phyloP scores from a whole-genome alignment of 2,113 vertebrate genomes.

The Nycticorax nycticorax region DNA sequence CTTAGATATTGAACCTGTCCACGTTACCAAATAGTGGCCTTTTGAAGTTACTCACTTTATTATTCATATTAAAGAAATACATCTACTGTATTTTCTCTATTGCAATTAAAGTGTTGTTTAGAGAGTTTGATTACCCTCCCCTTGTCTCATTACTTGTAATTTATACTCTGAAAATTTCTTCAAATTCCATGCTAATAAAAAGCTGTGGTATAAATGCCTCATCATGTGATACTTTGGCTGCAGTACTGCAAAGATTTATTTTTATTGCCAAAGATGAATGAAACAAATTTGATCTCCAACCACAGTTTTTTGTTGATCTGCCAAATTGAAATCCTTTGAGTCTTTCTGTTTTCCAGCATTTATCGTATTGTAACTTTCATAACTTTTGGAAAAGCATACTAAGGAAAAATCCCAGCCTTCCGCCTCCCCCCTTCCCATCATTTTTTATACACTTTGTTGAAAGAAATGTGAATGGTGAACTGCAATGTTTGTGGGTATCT shows the following conservation, averaged over 20 bases:
- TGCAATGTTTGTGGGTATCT: slow-evolving; percentile 42
- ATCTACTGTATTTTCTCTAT: slow-evolving; percentile 76
- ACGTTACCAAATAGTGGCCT: slow-evolving; percentile 77
- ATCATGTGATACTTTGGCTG: slow-evolving; percentile 67
- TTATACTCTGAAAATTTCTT: slow-evolving; percentile 71
- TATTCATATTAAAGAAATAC: slow-evolving; percentile 70
- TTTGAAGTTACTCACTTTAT: slow-evolving; percentile 76
- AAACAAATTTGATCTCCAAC: slow-evolving; percentile 58
- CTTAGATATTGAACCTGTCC: slow-evolving; percentile 69
- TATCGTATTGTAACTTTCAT: slow-evolving; percentile 52
- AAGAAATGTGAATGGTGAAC: slow-evolving; percentile 67
- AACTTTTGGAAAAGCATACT: background rate
- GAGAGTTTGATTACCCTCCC: slow-evolving; percentile 69
- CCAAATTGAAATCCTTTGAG: slow-evolving; percentile 45
- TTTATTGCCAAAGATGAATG: slow-evolving; percentile 78
- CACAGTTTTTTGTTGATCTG: slow-evolving; percentile 51
- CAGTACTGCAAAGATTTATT: slow-evolving; percentile 54
- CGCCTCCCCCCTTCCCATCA: background rate
- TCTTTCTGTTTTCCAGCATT: slow-evolving; percentile 44
- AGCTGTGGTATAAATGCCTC: slow-evolving; percentile 54
- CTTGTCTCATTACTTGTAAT: slow-evolving; percentile 70
- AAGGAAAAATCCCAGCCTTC: background rate
- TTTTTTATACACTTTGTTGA: slow-evolving; percentile 32
- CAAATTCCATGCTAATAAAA: slow-evolving; percentile 49
- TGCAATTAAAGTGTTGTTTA: slow-evolving; percentile 75